Percentiles rank a stretch among this genome's conserved stretches.
phyloP scores from a whole-genome alignment of 1,140 invertebrate species.

The Platorchestia sp. region DNA sequence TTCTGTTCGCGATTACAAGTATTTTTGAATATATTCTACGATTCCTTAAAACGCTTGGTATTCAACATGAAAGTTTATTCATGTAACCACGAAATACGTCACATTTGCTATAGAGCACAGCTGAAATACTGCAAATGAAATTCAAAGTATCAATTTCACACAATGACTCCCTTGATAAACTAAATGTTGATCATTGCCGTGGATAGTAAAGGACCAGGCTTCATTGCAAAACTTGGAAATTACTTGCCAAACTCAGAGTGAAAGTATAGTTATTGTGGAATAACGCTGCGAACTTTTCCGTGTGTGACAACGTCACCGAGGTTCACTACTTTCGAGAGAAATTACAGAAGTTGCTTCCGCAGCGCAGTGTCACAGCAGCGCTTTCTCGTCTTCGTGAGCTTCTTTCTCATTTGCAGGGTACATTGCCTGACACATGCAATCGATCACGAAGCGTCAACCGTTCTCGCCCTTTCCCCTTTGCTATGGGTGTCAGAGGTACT shows the following conservation, averaged over 20 bases:
- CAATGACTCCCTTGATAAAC: neutral
- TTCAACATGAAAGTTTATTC: neutral
- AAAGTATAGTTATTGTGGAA: neutral
- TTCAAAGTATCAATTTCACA: neutral
- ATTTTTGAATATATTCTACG: neutral
- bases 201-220: neutral
- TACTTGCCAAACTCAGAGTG: neutral
- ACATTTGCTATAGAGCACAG: neutral
- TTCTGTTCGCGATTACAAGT: neutral
- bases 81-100: too few species aligned
- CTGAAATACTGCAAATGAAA: neutral
- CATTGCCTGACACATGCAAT: slow-evolving; percentile 41
- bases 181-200: neutral
- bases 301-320: neutral
- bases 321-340: neutral
- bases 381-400: slow-evolving; percentile 16
- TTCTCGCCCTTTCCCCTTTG: neutral
- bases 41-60: neutral
- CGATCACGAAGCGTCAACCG: slow-evolving; percentile 17
- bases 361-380: slow-evolving; percentile 2
- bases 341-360: neutral
- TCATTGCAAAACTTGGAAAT: neutral
- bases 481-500: neutral
- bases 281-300: neutral
- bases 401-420: slow-evolving; percentile 55